These are phyloP conservation scores for Cecropterus lyciades DNA, from an alignment of 1,140 invertebrate species.

Conservation along the genomic window DNA sequence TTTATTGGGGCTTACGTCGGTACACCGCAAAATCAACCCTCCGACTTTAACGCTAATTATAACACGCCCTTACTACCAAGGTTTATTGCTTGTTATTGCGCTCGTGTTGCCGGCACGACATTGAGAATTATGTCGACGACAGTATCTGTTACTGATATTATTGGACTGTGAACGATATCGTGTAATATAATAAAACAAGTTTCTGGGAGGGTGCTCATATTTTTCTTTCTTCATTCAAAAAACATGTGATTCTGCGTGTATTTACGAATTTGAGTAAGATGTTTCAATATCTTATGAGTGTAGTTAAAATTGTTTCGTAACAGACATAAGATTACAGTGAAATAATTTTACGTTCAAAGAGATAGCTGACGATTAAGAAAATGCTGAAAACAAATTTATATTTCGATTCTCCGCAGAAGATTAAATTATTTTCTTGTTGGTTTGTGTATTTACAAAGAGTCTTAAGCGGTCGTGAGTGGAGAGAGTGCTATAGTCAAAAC, in stretches of 20 bases:
- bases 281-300: neutral
- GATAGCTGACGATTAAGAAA: constrained; percentile 52
- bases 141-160: constrained; percentile 33
- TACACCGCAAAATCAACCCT: constrained; percentile 55
- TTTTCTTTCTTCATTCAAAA: neutral
- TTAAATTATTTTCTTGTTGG: constrained; percentile 75
- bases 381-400: constrained; percentile 71
- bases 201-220: neutral
- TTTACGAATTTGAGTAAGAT: neutral
- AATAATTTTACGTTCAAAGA: constrained; percentile 15
- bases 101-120: constrained; percentile 16
- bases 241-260: neutral
- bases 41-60: constrained; percentile 66
- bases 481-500: constrained; percentile 55
- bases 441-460: constrained; percentile 59
- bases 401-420: constrained; percentile 63
- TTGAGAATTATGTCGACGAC: constrained; percentile 11
- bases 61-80: constrained; percentile 39
- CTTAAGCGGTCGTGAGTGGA: constrained; percentile 55
- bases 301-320: neutral
- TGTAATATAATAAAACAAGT: constrained; percentile 15
- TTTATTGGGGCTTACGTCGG: constrained; percentile 69
- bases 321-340: neutral
- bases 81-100: constrained; percentile 37
- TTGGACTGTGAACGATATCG: constrained; percentile 25